Percentiles rank a stretch among this genome's conserved stretches.
These are phyloP conservation scores for Hermetia illucens DNA, from an alignment of 1,140 invertebrate species.

Conservation along the genomic window DNA sequence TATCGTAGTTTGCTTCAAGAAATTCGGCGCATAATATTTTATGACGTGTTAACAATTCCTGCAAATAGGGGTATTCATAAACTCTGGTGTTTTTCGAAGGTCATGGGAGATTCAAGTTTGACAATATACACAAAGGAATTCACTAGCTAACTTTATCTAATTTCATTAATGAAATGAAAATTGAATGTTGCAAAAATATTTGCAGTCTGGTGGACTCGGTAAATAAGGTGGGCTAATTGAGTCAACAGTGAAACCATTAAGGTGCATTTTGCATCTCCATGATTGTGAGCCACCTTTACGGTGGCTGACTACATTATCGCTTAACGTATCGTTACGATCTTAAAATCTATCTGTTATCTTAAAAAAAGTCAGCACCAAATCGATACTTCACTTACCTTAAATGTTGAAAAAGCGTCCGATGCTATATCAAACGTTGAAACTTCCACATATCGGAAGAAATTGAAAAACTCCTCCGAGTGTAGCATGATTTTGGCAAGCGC, in stretches of 20 bases:
- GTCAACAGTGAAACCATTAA: too few species aligned
- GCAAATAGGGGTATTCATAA: constrained; percentile 5
- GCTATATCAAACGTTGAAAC: constrained; percentile 99
- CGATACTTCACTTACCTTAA: constrained; percentile 91
- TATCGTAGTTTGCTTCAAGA: constrained; percentile 96
- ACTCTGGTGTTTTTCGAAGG: not conserved
- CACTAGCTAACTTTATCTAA: constrained; percentile 1
- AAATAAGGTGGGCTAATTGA: too few species aligned
- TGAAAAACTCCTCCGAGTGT: constrained; percentile 95
- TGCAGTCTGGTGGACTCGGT: too few species aligned
- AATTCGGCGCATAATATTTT: constrained; percentile 97
- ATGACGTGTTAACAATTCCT: constrained; percentile 97
- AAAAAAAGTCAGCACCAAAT: constrained; percentile 1
- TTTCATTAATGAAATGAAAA: constrained; percentile 2
- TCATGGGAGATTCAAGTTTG: constrained; percentile 3
- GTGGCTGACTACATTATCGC: too few species aligned
- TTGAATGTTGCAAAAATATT: not conserved
- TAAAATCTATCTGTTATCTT: not conserved
- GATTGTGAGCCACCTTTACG: too few species aligned
- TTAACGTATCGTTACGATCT: too few species aligned
- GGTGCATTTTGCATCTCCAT: too few species aligned
- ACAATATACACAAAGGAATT: constrained; percentile 4
- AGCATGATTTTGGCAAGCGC: constrained; percentile 96
- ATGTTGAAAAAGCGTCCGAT: constrained; percentile 99
- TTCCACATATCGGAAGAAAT: constrained; percentile 99